phyloP scores from a whole-genome alignment of 2,113 vertebrate species.

The Canis aureus region DNA sequence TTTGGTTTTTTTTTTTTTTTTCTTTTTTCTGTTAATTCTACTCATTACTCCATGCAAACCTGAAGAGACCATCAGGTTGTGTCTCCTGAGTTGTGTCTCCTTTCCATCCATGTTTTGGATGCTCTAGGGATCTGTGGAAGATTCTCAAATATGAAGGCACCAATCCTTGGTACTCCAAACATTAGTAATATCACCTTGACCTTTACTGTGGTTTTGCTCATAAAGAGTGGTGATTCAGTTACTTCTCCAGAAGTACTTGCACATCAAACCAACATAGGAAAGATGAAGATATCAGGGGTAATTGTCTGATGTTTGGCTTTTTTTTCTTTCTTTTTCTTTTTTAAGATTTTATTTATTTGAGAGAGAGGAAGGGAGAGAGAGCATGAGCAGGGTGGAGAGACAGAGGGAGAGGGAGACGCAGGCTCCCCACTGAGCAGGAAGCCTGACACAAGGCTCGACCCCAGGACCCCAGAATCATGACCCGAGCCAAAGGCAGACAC shows the following conservation, averaged over 20 bases:
- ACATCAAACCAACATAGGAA: not conserved
- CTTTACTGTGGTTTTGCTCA: not conserved
- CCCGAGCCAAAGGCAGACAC: too few relatives aligned
- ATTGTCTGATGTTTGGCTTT: not conserved
- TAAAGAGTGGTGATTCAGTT: not conserved
- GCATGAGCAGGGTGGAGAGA: too few relatives aligned
- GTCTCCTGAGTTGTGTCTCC: not conserved
- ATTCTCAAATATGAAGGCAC: not conserved
- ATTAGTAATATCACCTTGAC: not conserved
- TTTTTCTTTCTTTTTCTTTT: too few relatives aligned
- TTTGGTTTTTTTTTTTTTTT: too few relatives aligned
- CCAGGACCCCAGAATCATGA: too few relatives aligned
- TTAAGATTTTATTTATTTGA: too few relatives aligned
- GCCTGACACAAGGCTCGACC: too few relatives aligned
- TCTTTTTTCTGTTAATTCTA: not conserved
- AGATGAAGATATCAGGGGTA: not conserved
- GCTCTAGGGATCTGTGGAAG: not conserved
- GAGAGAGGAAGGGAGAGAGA: too few relatives aligned
- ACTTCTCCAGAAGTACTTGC: not conserved
- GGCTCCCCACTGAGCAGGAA: too few relatives aligned
- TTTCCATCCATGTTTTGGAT: not conserved
- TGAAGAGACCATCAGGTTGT: not conserved
- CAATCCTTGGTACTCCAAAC: not conserved
- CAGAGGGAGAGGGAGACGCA: too few relatives aligned
- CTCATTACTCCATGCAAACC: not conserved